Conservation (phyloP, 1,140 invertebrate species). For the Penaeus chinensis region DNA sequence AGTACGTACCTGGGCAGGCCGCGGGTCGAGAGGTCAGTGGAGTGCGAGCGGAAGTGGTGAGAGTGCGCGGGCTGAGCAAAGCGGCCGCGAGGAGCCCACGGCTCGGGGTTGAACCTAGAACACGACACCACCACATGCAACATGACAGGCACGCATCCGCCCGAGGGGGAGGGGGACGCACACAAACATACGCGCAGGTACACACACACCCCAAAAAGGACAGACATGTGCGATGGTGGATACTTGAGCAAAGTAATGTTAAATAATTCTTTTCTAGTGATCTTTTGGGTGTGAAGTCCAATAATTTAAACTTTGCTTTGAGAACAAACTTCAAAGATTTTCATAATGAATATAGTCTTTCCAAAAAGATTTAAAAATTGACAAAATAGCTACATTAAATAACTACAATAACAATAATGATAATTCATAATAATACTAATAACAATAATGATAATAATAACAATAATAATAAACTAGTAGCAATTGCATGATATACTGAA, state of each 20-base stretch:
- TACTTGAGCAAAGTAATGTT: constrained; percentile 8
- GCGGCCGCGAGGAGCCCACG: constrained; percentile 63
- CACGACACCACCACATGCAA: constrained; percentile 60
- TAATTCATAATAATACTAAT: background rate
- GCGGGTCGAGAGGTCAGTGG: constrained; percentile 59
- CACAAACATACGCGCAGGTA: constrained; percentile 19
- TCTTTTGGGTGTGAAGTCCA: background rate
- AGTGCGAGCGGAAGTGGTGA: constrained; percentile 63
- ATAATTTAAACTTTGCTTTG: too few species aligned
- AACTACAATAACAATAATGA: background rate
- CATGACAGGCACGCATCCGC: constrained; percentile 53
- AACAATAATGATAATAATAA: background rate
- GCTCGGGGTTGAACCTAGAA: constrained; percentile 64
- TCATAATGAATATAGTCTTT: too few species aligned
- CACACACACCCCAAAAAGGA: constrained; percentile 11
- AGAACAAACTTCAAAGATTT: background rate
- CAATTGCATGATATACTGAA: background rate
- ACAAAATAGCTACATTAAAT: background rate
- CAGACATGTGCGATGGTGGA: constrained; percentile 38
- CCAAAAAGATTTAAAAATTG: background rate
- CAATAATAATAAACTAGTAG: background rate
- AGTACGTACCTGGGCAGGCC: constrained; percentile 57
- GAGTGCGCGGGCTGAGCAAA: constrained; percentile 63
- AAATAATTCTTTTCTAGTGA: constrained; percentile 2
- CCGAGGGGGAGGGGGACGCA: background rate